phyloP scores from a whole-genome alignment of 2,797 vertebrate species.

The Danio jaintianensis region DNA sequence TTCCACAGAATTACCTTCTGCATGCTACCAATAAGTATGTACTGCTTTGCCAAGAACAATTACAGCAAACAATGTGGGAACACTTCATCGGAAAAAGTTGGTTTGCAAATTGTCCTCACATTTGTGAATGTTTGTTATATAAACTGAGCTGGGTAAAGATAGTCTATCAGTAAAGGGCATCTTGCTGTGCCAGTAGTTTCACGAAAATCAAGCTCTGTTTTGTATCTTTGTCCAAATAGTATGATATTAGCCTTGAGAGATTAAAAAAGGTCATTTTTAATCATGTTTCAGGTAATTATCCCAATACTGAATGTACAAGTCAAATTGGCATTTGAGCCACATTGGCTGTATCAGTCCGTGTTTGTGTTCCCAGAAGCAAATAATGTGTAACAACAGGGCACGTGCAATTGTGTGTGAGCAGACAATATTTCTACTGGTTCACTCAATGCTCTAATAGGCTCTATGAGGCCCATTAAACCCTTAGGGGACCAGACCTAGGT shows the following conservation, averaged over 20 bases:
- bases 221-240: neutral
- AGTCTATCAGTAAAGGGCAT: neutral
- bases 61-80: slow-evolving; percentile 11
- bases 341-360: slow-evolving; percentile 39
- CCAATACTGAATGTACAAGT: neutral
- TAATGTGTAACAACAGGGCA: slow-evolving; percentile 62
- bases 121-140: neutral
- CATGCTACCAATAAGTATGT: neutral
- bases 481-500: slow-evolving; percentile 66
- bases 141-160: neutral
- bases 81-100: slow-evolving; percentile 4
- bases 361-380: slow-evolving; percentile 36
- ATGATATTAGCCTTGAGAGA: neutral
- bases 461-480: slow-evolving; percentile 66
- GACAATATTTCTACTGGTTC: slow-evolving; percentile 57
- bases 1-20: neutral
- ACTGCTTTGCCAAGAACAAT: slow-evolving; percentile 12
- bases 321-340: slow-evolving; percentile 4
- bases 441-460: slow-evolving; percentile 62
- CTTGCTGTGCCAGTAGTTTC: neutral
- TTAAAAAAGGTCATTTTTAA: neutral
- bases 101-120: slow-evolving; percentile 1
- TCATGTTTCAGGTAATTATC: too few relatives aligned
- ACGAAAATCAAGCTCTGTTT: neutral
- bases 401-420: slow-evolving; percentile 51